phyloP scores from a whole-genome alignment of 2,888 invertebrate genomes.

The Dolichomitus sp. region DNA sequence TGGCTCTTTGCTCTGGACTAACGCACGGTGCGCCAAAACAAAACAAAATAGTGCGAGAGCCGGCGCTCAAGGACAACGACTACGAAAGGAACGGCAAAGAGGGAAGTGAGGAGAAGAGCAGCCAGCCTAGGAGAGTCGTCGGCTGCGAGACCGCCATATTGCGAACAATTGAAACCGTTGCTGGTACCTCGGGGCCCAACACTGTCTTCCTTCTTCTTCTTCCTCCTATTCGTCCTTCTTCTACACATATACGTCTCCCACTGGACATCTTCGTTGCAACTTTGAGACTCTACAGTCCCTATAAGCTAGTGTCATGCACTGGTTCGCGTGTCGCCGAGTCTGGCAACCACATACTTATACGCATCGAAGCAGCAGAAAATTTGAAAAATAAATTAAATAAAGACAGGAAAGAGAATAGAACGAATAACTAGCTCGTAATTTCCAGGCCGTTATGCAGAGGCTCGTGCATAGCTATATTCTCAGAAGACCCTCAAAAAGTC shows the following conservation, averaged over 20 bases:
- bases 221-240: constrained; percentile 55
- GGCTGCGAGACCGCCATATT: constrained; percentile 80
- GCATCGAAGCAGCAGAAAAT: constrained; percentile 19
- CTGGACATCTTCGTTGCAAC: constrained; percentile 27
- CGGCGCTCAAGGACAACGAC: constrained; percentile 84
- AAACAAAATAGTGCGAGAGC: constrained; percentile 82
- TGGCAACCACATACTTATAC: constrained; percentile 18
- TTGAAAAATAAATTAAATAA: constrained; percentile 7
- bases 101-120: constrained; percentile 48
- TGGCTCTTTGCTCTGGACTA: constrained; percentile 71
- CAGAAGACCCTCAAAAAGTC: constrained; percentile 38
- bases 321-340: constrained; percentile 50
- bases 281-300: constrained; percentile 2
- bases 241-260: constrained; percentile 9
- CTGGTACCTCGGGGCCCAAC: constrained; percentile 69
- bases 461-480: constrained; percentile 48
- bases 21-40: constrained; percentile 81
- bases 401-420: constrained; percentile 13
- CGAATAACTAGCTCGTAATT: constrained; percentile 54
- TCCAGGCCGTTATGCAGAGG: constrained; percentile 30
- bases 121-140: constrained; percentile 46
- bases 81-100: constrained; percentile 69
- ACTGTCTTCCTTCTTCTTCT: constrained; percentile 70
- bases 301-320: constrained; percentile 43
- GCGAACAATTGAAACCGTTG: constrained; percentile 85